Percentiles rank a stretch among this genome's conserved stretches.
Conservation (phyloP, 2,888 invertebrate species). For the Tetragonula carbonaria region DNA sequence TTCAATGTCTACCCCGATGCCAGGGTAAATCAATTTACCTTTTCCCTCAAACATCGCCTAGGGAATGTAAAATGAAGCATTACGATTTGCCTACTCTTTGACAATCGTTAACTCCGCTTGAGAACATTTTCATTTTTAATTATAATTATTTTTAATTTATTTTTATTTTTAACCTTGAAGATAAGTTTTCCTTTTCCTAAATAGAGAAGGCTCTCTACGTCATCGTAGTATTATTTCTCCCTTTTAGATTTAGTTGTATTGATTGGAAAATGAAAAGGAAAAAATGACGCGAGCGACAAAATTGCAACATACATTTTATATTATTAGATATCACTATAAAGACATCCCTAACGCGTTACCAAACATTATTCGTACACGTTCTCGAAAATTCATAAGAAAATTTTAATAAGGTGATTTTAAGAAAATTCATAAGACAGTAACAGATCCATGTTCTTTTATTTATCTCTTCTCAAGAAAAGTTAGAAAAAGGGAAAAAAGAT, state of each 20-base stretch:
- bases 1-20: neutral
- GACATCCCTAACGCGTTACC: neutral
- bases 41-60: neutral
- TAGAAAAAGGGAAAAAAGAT: neutral
- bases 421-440: neutral
- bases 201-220: too few species aligned
- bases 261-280: neutral
- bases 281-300: neutral
- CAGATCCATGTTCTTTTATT: neutral
- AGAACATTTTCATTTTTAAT: neutral
- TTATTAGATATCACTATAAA: too few species aligned
- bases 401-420: too few species aligned
- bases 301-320: too few species aligned
- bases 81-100: neutral
- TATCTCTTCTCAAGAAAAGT: neutral
- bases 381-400: too few species aligned
- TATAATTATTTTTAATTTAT: too few species aligned
- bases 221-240: neutral
- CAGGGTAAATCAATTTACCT: conserved; percentile 2
- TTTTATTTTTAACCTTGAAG: neutral
- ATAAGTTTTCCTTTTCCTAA: neutral
- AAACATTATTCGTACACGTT: neutral
- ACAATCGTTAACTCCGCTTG: neutral
- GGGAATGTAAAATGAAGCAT: neutral
- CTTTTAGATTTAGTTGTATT: neutral